Evolutionary conservation across 2,113 vertebrate genomes (phyloP).

Genomic region (Cyanocitta stelleri): DNA sequence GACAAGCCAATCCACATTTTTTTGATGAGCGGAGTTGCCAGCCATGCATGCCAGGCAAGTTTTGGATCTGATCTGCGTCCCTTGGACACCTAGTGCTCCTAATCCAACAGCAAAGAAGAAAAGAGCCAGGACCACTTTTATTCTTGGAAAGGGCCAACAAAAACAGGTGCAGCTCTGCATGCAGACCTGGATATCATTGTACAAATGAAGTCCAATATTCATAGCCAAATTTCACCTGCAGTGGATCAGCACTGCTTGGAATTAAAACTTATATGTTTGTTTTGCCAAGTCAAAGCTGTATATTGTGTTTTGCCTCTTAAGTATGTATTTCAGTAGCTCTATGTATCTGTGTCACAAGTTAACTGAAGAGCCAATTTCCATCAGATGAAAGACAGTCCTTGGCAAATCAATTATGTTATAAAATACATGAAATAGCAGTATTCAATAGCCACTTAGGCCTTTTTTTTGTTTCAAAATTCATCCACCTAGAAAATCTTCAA

Average conservation of each 20-base stretch:
- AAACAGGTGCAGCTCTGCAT: background rate
- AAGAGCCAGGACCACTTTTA: background rate
- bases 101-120: background rate
- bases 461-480: slow-evolving; percentile 43
- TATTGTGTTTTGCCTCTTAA: background rate
- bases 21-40: background rate
- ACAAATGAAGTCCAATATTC: background rate
- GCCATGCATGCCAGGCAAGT: background rate
- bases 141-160: background rate
- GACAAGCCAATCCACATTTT: background rate
- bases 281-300: background rate
- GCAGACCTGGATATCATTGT: background rate
- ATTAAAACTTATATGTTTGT: background rate
- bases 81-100: background rate
- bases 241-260: background rate
- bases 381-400: background rate
- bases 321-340: background rate
- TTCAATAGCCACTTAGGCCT: background rate
- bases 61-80: background rate
- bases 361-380: background rate
- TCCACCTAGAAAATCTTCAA: background rate
- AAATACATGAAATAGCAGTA: background rate
- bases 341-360: background rate
- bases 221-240: background rate
- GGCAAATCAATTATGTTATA: background rate